These are phyloP conservation scores for Guaruba guarouba DNA, from an alignment of 2,113 vertebrate genomes.

Conservation along the genomic window DNA sequence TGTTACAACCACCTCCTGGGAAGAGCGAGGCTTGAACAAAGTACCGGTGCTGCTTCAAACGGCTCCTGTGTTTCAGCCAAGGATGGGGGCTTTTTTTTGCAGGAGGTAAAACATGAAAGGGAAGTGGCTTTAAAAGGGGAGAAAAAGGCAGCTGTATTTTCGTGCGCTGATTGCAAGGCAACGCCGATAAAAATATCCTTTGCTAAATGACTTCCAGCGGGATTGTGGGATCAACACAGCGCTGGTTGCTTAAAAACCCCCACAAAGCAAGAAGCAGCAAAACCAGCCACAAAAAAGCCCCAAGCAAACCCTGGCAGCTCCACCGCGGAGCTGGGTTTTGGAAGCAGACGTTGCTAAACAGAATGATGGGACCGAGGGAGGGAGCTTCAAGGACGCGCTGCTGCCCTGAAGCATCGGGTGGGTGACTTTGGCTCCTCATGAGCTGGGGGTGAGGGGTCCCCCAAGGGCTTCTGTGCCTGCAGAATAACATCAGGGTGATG, in stretches of 20 bases:
- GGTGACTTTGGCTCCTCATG: not conserved
- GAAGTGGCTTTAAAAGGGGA: not conserved
- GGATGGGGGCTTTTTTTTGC: not conserved
- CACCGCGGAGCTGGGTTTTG: rapidly evolving
- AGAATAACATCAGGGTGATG: not conserved
- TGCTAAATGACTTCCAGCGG: not conserved
- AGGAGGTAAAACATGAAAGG: constrained; percentile 34
- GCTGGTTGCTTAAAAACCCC: not conserved
- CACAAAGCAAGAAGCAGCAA: not conserved
- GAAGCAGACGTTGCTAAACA: not conserved
- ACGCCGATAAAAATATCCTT: not conserved
- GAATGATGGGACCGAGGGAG: rapidly evolving
- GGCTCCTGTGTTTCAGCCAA: not conserved
- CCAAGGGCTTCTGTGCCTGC: not conserved
- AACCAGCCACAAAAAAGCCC: not conserved
- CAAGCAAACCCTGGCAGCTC: not conserved
- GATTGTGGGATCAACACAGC: not conserved
- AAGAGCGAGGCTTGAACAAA: constrained; percentile 4
- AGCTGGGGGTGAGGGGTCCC: not conserved
- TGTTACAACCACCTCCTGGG: not conserved
- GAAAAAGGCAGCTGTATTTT: not conserved
- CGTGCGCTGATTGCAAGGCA: not conserved
- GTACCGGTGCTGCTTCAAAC: constrained; percentile 28
- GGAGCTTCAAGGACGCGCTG: rapidly evolving
- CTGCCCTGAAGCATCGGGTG: rapidly evolving